Evolutionary conservation across 2,888 invertebrate genomes (phyloP), one percentile per base, ranked within the genome.

Genomic region (Poecilobothrus nobilitatus): DNA sequence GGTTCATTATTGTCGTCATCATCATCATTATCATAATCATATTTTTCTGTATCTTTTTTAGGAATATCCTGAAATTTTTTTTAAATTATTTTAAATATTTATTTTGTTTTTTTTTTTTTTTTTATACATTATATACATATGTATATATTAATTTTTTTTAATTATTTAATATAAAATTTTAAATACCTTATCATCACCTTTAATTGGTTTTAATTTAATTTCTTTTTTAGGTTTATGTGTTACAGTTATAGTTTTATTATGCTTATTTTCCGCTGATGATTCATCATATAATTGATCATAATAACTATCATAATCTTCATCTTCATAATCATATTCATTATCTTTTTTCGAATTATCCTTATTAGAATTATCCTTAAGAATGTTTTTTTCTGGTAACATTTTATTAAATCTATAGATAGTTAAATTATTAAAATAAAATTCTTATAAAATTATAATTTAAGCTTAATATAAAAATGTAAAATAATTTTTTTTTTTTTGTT

Each of bases 341-440:
- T 75, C 76, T 67, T 76, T 74, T 34, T 74, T 74, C 12, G 77
- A 73, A 37, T 76, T 73, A 44, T 71, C 72, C 63, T 74, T 76
- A 9, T 70, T 72, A 2, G 71, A 73, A 69, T 75, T 75, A 62
- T 73, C 73, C 21, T 70, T 15, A 68, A 71, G 67, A 73, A 68
- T 72, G 71, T 20, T 68, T 67, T 33, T 73, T 69, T 77, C 75
- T 15, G 80, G 77, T 69, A 81, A 69, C 76, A 81, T 78, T 73
- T 80, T 78, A 68, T 80, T 79, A 67, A 77, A 78, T 70, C 80
- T 78, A 37, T 27, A 27, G n/a, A n/a, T n/a, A n/a, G n/a, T n/a
- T n/a, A n/a, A n/a, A n/a, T n/a, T n/a, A n/a, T n/a, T n/a, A n/a
- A n/a, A n/a, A n/a, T n/a, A n/a, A n/a, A n/a, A n/a, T n/a, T n/a